Evolutionary conservation across 2,888 invertebrate genomes (phyloP).

Genomic region (Ichneumoninae sp.): DNA sequence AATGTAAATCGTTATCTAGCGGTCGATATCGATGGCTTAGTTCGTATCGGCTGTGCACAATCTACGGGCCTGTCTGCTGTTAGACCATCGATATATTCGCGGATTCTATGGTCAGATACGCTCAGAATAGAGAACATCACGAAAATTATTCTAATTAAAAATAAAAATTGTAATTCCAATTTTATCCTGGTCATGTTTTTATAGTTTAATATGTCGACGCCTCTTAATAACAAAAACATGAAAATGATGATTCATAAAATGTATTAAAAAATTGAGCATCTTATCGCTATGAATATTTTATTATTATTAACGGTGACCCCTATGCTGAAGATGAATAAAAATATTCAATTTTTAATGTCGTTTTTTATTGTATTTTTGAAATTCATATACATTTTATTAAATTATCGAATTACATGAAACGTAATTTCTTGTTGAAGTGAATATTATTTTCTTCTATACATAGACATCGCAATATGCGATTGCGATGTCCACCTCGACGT

Average conservation of each 20-base stretch:
- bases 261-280: slow-evolving; percentile 1
- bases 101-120: neutral
- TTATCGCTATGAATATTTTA: neutral
- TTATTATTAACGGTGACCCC: neutral
- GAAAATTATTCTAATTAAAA: neutral
- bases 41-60: no score
- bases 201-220: neutral
- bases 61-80: neutral
- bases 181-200: neutral
- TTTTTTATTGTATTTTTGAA: slow-evolving; percentile 53
- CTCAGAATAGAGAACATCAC: neutral
- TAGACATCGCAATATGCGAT: slow-evolving; percentile 9
- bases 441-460: neutral
- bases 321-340: neutral
- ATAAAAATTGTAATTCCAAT: neutral
- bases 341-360: slow-evolving; percentile 27
- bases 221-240: neutral
- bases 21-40: no score
- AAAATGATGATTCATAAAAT: neutral
- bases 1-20: neutral
- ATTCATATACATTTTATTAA: slow-evolving; percentile 45
- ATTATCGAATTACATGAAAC: slow-evolving; percentile 27
- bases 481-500: neutral
- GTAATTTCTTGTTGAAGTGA: slow-evolving; percentile 10
- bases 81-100: neutral